phyloP scores from a whole-genome alignment of 2,888 invertebrate species.

The Ornithoptera priamus region DNA sequence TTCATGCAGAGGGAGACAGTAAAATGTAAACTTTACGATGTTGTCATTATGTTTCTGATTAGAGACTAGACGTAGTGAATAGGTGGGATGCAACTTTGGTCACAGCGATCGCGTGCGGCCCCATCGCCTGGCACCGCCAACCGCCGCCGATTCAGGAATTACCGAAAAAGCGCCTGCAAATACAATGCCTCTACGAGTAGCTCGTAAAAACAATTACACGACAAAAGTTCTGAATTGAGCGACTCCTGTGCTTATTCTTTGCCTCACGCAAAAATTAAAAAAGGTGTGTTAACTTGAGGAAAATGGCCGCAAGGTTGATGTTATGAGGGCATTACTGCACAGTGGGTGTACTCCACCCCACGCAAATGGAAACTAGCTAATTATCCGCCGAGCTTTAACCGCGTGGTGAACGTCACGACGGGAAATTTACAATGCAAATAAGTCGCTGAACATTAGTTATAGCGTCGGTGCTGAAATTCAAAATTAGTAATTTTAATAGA shows the following conservation, averaged over 20 bases:
- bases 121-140: conserved; percentile 79
- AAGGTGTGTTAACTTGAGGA: conserved; percentile 40
- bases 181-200: conserved; percentile 43
- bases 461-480: conserved; percentile 75
- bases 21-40: conserved; percentile 52
- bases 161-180: conserved; percentile 66
- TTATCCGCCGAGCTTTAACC: conserved; percentile 75
- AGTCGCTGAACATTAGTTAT: conserved; percentile 76
- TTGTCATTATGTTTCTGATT: conserved; percentile 49
- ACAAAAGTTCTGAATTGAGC: conserved; percentile 33
- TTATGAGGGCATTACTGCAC: conserved; percentile 61
- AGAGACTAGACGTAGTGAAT: conserved; percentile 48
- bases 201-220: conserved; percentile 30
- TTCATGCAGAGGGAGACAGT: conserved; percentile 35
- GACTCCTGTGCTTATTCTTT: conserved; percentile 31
- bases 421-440: conserved; percentile 79
- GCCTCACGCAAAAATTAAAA: conserved; percentile 42
- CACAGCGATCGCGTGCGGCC: conserved; percentile 67
- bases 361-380: conserved; percentile 78
- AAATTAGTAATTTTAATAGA: conserved; percentile 78
- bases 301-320: conserved; percentile 51
- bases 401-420: conserved; percentile 69
- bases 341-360: conserved; percentile 51
- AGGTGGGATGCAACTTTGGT: conserved; percentile 58
- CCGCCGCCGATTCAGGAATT: conserved; percentile 62